phyloP scores from a whole-genome alignment of 92 coral and sea anemone genomes.

The Umimayanthus chanpuru region DNA sequence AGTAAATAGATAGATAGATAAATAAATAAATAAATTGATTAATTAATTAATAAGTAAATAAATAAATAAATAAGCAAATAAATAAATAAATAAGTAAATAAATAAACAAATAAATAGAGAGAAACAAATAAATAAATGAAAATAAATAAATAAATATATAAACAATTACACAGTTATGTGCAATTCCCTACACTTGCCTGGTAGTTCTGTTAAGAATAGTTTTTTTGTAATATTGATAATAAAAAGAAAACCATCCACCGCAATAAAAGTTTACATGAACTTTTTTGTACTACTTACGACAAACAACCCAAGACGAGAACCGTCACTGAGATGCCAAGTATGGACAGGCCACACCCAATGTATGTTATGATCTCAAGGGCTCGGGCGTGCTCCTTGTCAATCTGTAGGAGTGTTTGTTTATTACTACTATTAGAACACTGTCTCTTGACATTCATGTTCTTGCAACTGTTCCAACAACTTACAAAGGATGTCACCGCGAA shows the following conservation, averaged over 20 bases:
- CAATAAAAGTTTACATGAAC: neutral
- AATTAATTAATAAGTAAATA: no score
- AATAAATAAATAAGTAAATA: no score
- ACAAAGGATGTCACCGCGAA: no score
- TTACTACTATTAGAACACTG: neutral
- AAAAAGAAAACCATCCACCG: neutral
- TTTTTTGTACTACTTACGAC: constrained; percentile 51
- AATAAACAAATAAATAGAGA: no score
- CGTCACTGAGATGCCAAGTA: constrained; percentile 55
- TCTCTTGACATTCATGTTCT: constrained; percentile 25
- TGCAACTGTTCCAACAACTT: neutral
- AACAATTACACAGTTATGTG: no score
- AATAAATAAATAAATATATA: no score
- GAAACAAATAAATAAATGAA: no score
- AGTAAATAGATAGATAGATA: no score
- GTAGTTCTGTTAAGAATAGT: neutral
- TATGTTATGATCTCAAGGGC: constrained; percentile 73
- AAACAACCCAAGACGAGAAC: constrained; percentile 57
- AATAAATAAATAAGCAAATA: no score
- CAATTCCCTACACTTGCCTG: no score
- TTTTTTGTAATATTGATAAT: no score
- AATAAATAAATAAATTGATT: no score
- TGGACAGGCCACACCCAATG: constrained; percentile 68
- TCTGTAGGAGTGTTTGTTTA: neutral
- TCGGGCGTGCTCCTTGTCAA: constrained; percentile 22